Evolutionary conservation across 1,140 invertebrate species (phyloP), one percentile per base, ranked within the genome.

Genomic region (Oreohelix idahoensis): DNA sequence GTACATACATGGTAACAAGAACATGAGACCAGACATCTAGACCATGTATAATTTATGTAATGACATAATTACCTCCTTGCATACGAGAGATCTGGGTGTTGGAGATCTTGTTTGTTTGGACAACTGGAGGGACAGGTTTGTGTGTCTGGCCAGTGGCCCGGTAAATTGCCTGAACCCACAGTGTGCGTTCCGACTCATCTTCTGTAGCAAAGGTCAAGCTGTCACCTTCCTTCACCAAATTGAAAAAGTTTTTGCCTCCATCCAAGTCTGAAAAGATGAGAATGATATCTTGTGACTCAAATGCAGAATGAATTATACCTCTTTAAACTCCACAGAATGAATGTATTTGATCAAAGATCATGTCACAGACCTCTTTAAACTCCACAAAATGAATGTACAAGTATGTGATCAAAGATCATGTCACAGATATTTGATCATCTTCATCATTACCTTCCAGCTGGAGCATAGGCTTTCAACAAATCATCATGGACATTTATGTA

Each of bases 141-240:
- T 99, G 98, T 36, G 97, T 97, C 92, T 99, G 99, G 2, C 99
- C 99, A 0, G 99, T 99, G 10, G 99, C 99, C 86, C 98, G 94
- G 91, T 99, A 99, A 94, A 99, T 95, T 0, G 98, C 98, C 86
- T 94, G 94, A 13, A 99, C 98, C 99, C 99, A 99, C 76, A 99
- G 93, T 90, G 99, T 97, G 87, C 98, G 97, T 90, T 99, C 98
- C 90, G 97, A 98, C 93, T 99, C 98, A 93, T 99, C 98, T 87
- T 99, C 97, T 87, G 98, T 97, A 0, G 98, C 98, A 94, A 97
- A 98, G 29, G 98, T 95, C 70, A 99, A 96, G 85, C 97, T 98
- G 92, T 99, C 99, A 69, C 98, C 98, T 93, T 99, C 98, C 86
- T 98, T 96, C 4, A 99, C 98, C 36, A 97, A 98, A 93, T 99